Evolutionary conservation across 2,888 invertebrate genomes (phyloP).

Genomic region (Lasioglossum pauxillum): DNA sequence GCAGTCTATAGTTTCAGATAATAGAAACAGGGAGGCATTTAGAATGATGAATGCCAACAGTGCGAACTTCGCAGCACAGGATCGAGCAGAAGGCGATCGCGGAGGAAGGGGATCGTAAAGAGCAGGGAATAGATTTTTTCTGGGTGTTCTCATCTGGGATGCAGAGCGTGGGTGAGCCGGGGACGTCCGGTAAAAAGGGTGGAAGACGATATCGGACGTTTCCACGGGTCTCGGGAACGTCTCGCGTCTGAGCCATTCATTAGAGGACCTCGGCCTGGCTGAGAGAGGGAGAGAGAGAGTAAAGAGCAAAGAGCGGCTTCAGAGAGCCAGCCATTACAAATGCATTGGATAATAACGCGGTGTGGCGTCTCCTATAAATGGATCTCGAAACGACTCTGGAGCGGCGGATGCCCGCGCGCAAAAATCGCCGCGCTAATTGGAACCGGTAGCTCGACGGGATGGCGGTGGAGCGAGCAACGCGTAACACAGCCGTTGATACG

Average conservation of each 20-base stretch:
- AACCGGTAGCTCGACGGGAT: constrained; percentile 40
- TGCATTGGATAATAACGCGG: constrained; percentile 79
- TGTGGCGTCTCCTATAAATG: constrained; percentile 68
- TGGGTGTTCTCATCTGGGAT: not conserved
- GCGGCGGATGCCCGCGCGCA: constrained; percentile 38
- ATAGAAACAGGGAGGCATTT: not conserved
- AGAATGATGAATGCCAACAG: not conserved
- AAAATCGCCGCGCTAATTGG: constrained; percentile 52
- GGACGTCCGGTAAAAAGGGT: not conserved
- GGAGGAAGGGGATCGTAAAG: not conserved
- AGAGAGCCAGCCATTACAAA: constrained; percentile 75
- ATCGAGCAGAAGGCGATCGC: not conserved
- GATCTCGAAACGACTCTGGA: constrained; percentile 34
- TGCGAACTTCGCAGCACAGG: not conserved
- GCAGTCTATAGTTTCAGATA: not conserved
- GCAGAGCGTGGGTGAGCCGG: not conserved
- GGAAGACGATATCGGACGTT: constrained; percentile 46
- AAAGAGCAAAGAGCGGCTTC: not conserved
- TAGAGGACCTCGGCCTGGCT: constrained; percentile 54
- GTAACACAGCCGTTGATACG: constrained; percentile 16
- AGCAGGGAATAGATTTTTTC: constrained; percentile 1
- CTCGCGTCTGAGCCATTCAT: constrained; percentile 67
- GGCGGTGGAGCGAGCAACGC: not conserved
- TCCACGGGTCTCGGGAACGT: constrained; percentile 65
- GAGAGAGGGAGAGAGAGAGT: constrained; percentile 35